phyloP scores from a whole-genome alignment of 2,888 invertebrate genomes.

The Meteorus colon region DNA sequence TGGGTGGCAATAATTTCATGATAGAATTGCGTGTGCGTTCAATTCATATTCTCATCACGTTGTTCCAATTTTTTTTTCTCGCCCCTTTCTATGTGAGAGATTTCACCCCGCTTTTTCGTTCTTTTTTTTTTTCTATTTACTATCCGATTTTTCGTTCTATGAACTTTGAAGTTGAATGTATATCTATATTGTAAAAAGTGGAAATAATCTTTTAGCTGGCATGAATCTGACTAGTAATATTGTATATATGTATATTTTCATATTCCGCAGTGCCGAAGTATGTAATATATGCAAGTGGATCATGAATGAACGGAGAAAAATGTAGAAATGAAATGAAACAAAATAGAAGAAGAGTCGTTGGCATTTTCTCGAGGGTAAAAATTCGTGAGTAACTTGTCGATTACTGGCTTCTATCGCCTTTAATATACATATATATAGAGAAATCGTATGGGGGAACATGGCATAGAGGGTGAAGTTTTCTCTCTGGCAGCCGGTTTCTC shows the following conservation, averaged over 20 bases:
- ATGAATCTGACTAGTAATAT: not conserved
- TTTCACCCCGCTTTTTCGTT: no score
- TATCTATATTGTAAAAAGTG: not conserved
- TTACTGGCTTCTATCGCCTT: slow-evolving; percentile 33
- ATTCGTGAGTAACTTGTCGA: slow-evolving; percentile 49
- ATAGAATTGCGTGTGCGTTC: not conserved
- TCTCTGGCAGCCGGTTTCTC: slow-evolving; percentile 40
- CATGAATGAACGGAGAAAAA: slow-evolving; percentile 5
- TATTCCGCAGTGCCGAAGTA: slow-evolving; percentile 10
- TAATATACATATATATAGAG: slow-evolving; percentile 36
- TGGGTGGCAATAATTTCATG: not conserved
- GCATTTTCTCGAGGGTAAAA: slow-evolving; percentile 32
- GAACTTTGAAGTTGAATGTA: not conserved
- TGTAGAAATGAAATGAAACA: slow-evolving; percentile 9
- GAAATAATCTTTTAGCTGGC: not conserved
- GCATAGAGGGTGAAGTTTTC: slow-evolving; percentile 27
- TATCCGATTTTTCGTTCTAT: not conserved
- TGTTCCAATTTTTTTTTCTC: not conserved
- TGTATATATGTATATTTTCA: not conserved
- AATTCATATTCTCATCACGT: not conserved
- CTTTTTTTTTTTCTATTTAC: not conserved
- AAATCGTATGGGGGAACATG: not conserved
- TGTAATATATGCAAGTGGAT: slow-evolving; percentile 3
- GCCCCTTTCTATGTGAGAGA: no score
- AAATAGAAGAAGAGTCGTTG: slow-evolving; percentile 1